These are phyloP conservation scores for Malaclemys terrapin DNA, from an alignment of 2,113 vertebrate species.

Conservation along the genomic window DNA sequence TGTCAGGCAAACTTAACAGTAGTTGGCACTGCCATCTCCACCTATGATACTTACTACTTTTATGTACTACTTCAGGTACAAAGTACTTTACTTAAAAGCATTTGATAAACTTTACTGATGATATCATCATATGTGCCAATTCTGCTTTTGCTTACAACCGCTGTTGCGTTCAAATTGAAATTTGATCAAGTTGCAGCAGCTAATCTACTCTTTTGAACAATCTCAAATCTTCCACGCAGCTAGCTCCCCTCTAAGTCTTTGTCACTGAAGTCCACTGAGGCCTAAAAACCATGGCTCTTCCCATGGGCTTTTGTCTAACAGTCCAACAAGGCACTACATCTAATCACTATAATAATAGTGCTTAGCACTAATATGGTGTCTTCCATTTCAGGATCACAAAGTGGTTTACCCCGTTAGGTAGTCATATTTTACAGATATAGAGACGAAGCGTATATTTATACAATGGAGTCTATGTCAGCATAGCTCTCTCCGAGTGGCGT, in stretches of 20 bases:
- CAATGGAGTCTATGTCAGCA: no score
- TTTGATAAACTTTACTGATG: background rate
- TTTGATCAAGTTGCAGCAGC: background rate
- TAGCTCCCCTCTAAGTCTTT: background rate
- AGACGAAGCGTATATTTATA: no score
- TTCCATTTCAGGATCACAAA: background rate
- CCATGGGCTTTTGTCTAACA: background rate
- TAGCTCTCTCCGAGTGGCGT: no score
- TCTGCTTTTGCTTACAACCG: background rate
- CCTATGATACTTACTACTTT: fast-evolving
- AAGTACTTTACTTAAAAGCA: background rate
- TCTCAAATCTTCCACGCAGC: background rate
- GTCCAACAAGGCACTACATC: background rate
- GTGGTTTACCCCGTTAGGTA: background rate
- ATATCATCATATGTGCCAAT: background rate
- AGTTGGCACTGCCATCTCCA: background rate
- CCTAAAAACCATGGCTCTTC: background rate
- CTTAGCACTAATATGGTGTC: background rate
- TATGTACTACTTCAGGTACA: background rate
- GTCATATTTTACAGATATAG: background rate
- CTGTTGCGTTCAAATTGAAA: background rate
- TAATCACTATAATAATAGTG: background rate
- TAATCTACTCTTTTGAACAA: background rate
- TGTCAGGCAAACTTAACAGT: background rate
- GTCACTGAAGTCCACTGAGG: background rate